Base-by-base conservation (phyloP, 2,888 invertebrate genomes). In the Latrodectus elegans region DNA sequence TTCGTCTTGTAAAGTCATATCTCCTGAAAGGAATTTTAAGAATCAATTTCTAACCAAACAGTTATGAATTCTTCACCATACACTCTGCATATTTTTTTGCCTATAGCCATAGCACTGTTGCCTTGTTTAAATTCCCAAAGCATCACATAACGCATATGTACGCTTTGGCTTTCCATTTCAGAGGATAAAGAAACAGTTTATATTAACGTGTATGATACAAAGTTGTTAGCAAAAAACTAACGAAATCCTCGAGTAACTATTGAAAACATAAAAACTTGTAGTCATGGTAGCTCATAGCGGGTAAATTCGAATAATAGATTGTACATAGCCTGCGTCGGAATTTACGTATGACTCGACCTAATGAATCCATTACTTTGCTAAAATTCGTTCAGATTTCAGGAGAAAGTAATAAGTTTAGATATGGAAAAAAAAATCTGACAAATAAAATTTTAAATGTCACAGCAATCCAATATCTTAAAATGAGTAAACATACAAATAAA, bases 51-150 rank as follows among this genome's bases (percentile, higher is more conserved):
- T 22, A 22, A 22, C 22, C 55, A 2, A 55, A 12, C 55, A 55
- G 55, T 55, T 55, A 55, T 55, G 1, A 55, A 2, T 55, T 2
- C 14, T 55, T 55, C 2, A 55, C 55, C 55, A 55, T 55, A 55
- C 14, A 55, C 2, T 12, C 1, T 12, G 14, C n/a, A 55, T 55
- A 55, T 55, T 75, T 55, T 75, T 75, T 75, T 51, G 22, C 60
- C 75, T 75, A 38, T 75, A 6, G 38, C 75, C 60, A 3, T 55
- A 75, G 60, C 75, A 55, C 75, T 75, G 8, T 75, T 75, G 75
- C 53, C 55, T 75, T 75, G 75, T 75, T 75, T 55, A 75, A 75
- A 60, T 55, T 75, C 4, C 75, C 75, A 75, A 75, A 75, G 75
- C 60, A 75, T 53, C 22, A 55, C 60, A 75, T 75, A 60, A 75